Conservation (phyloP, 2,888 invertebrate species). For the Lepeophtheirus nordmannii region DNA sequence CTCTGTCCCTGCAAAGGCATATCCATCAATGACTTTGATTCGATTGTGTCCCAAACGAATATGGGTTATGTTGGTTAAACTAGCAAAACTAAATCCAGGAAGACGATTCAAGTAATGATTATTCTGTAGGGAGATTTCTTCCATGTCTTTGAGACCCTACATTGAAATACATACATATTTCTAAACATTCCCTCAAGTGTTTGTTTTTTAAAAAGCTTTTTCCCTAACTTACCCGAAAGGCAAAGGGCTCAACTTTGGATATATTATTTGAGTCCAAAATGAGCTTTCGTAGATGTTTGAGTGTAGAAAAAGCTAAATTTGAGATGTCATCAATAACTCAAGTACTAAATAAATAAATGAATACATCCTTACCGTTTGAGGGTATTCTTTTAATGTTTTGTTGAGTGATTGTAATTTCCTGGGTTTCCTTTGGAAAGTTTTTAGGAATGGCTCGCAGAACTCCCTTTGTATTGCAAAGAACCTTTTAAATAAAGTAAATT, state of each 20-base stretch:
- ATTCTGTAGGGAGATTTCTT: conserved; percentile 15
- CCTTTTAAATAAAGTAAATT: background rate
- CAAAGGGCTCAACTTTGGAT: conserved; percentile 8
- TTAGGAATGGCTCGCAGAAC: background rate
- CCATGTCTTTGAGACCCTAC: conserved; percentile 16
- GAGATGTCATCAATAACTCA: background rate
- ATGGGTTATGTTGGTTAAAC: conserved; percentile 4
- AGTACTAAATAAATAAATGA: background rate
- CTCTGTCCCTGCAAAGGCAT: conserved; percentile 18
- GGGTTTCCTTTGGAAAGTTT: conserved; percentile 16
- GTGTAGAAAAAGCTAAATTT: background rate
- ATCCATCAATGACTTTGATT: conserved; percentile 16
- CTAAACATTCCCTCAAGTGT: background rate
- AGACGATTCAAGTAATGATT: conserved; percentile 1
- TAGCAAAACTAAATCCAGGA: conserved; percentile 12
- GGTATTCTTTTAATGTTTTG: conserved; percentile 13
- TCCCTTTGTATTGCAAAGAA: conserved; percentile 12
- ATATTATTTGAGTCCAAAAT: conserved; percentile 19
- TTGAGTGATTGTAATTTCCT: conserved; percentile 14
- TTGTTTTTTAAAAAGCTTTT: too few relatives aligned
- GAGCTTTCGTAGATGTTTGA: conserved; percentile 9
- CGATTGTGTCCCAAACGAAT: conserved; percentile 9
- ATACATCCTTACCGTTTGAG: conserved; percentile 7
- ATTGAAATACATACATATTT: background rate
- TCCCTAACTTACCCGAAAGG: conserved; percentile 12